A percentile compares a stretch with the other conserved stretches of the same genome.
phyloP scores from a whole-genome alignment of 35 echinoderm and acorn worm species.

The Ophiothrix spiculata region DNA sequence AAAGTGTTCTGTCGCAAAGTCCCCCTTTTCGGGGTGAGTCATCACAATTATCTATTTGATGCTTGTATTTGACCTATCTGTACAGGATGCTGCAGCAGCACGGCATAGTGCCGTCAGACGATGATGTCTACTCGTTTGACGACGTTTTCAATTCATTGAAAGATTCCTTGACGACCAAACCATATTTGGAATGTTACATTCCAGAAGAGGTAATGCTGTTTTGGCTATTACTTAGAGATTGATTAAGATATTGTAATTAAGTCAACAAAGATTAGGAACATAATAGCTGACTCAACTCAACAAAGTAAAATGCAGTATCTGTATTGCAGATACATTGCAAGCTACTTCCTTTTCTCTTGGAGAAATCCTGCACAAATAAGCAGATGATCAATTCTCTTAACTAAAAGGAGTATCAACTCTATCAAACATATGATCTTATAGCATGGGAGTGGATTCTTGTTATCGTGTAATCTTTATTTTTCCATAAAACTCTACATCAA shows the following conservation, averaged over 20 bases:
- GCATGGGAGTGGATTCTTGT: too few species aligned
- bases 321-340: not conserved
- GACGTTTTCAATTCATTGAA: not conserved
- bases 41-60: not conserved
- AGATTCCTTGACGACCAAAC: not conserved
- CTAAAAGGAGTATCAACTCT: too few species aligned
- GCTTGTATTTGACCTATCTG: not conserved
- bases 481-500: too few species aligned
- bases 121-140: not conserved
- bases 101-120: not conserved
- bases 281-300: too few species aligned
- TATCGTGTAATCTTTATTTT: too few species aligned
- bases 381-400: not conserved
- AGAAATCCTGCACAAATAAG: not conserved
- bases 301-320: not conserved
- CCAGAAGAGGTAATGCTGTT: not conserved
- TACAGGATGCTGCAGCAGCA: not conserved
- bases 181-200: not conserved
- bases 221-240: not conserved
- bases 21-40: not conserved
- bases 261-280: not conserved
- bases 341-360: not conserved
- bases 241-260: not conserved
- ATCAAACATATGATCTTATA: too few species aligned
- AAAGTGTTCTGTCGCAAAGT: not conserved